A percentile compares a stretch with the other conserved stretches of the same genome.
Evolutionary conservation across 2,888 invertebrate genomes (phyloP).

Genomic region (Platerodrilus igneus): DNA sequence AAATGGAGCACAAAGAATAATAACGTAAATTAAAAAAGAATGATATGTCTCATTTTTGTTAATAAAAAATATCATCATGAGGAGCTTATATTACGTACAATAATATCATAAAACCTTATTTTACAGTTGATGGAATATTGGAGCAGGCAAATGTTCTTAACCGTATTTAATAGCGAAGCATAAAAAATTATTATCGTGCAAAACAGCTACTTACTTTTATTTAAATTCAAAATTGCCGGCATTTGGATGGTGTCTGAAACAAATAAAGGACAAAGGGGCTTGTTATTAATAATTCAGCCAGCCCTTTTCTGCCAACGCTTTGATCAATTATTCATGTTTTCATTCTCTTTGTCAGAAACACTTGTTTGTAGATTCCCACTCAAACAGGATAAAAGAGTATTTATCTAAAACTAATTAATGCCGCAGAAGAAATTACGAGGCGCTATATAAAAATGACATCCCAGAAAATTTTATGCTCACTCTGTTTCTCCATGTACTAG

Average conservation of each 20-base stretch:
- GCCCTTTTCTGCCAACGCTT: conserved; percentile 36
- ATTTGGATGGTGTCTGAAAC: conserved; percentile 34
- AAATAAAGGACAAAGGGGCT: conserved; percentile 42
- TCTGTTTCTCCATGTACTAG: no score
- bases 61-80: conserved; percentile 29
- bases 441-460: no score
- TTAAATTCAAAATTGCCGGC: conserved; percentile 28
- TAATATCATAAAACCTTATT: conserved; percentile 23
- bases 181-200: neutral
- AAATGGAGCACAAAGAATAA: conserved; percentile 18
- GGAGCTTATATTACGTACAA: conserved; percentile 26
- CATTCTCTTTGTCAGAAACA: conserved; percentile 39
- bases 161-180: no score
- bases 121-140: conserved; percentile 9
- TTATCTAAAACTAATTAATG: no score
- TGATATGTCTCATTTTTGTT: conserved; percentile 20
- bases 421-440: no score
- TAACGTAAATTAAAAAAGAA: conserved; percentile 26
- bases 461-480: no score
- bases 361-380: conserved; percentile 36
- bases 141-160: no score
- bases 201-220: neutral
- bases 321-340: conserved; percentile 45
- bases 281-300: conserved; percentile 41
- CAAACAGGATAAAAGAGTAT: no score